Base-by-base conservation (phyloP, 2,888 invertebrate species). In the Zygogramma bicolorata region DNA sequence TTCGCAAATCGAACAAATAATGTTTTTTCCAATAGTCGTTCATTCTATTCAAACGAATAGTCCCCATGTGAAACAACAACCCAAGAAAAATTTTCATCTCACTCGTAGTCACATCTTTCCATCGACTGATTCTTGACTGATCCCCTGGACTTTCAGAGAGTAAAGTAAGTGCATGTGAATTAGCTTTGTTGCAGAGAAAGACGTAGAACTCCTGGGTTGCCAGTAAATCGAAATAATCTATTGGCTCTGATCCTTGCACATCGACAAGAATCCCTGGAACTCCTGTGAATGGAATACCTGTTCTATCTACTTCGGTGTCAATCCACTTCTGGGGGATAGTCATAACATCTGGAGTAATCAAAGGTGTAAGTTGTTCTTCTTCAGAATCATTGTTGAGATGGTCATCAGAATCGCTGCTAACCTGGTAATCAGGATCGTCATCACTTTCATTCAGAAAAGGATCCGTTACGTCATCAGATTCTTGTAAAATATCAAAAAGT, bases 81-180 rank as follows among this genome's bases (percentile, higher is more conserved):
- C 63, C 62, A 22, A 62, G 31, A 27, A 69, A 69, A 53, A 4
- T 5, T 22, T 22, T 18, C n/a, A 62, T 3, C 18, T 62, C 62
- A n/a, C 18, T 18, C 40, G 20, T 10, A 22, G 61, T 61, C 13
- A 61, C 7, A 38, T 63, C 49, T 20, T 18, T 18, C 70, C 65
- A 70, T 57, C 13, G 13, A 1, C 46, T 27, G 27, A 63, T 63
- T 8, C 63, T 8, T 6, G 49, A 63, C 7, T 25, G 5, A 7
- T n/a, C 13, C 18, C 3, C n/a, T 15, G 27, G 2, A 3, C 13
- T 49, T 27, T n/a, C 31, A 5, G 25, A 27, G n/a, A n/a, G n/a
- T n/a, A n/a, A n/a, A n/a, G n/a, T n/a, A n/a, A n/a, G n/a, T n/a
- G n/a, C n/a, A n/a, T n/a, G n/a, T n/a, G n/a, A n/a, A n/a, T n/a